Base-by-base conservation (phyloP, 2,888 invertebrate species). In the Sinopyrophorus schimmeli region DNA sequence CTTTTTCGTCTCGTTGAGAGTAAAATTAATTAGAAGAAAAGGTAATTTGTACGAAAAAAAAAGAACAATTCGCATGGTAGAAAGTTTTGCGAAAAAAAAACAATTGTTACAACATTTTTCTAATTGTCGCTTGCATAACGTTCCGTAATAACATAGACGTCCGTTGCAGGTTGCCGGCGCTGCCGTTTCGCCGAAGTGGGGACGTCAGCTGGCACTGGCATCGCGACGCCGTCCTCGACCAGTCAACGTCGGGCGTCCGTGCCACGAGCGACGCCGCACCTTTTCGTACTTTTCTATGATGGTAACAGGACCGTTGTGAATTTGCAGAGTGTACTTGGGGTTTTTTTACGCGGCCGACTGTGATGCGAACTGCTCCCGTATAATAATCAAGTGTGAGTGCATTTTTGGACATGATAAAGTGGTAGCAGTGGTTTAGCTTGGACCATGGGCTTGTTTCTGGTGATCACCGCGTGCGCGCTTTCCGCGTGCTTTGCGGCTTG, bases 401-500 rank as follows among this genome's bases (percentile, higher is more conserved):
- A 34, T 34, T 48, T 41, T 47, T 37, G 53, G 49, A 47, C 37
- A 49, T 50, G 42, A 47, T 40, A 40, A 50, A 40, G 51, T 51
- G 38, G 39, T 43, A 49, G 53, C 61, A 58, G 57, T 66, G 62
- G 60, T 48, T n/a, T n/a, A n/a, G n/a, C n/a, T n/a, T 49, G 47
- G 26, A 43, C 43, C 21, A 47, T 48, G 53, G 40, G 38, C 30
- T 26, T 28, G 30, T 35, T 53, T 53, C 41, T 48, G 57, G 58
- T 70, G 65, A 57, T 77, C 67, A 76, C 78, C 58, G 67, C 77
- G 74, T 78, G 71, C 70, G 79, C 75, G 72, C 76, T 76, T 76
- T 77, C 76, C 59, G 66, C 69, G 55, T 72, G 73, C 57, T 62
- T 77, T 70, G 79, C 83, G 70, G 86, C 88, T 68, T 91, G 91